phyloP scores from a whole-genome alignment of 1,140 invertebrate species.

The Wiebesia pumilae region DNA sequence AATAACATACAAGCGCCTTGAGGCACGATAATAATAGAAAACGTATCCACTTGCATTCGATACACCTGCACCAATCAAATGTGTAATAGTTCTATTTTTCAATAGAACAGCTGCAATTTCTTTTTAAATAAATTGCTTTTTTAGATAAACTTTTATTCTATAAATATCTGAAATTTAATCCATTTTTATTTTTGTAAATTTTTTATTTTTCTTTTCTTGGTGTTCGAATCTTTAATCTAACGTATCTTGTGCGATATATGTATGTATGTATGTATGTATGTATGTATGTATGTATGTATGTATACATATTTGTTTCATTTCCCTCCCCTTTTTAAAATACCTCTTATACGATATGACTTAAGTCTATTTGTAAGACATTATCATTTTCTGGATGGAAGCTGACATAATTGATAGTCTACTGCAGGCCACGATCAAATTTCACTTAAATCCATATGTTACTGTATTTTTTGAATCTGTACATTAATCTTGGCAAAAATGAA shows the following conservation, averaged over 20 bases:
- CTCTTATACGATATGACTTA: background rate
- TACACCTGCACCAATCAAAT: background rate
- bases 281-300: no score
- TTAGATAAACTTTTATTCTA: no score
- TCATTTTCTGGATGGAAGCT: background rate
- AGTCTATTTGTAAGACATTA: background rate
- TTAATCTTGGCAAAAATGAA: no score
- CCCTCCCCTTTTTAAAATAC: background rate
- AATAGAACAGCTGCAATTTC: background rate
- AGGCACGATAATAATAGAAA: background rate
- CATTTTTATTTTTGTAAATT: background rate
- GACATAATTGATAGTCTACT: background rate
- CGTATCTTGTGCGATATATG: no score
- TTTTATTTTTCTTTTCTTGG: background rate
- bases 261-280: no score
- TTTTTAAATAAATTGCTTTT: no score
- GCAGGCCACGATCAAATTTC: background rate
- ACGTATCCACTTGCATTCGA: background rate
- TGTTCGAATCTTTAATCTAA: background rate
- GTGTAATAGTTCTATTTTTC: background rate
- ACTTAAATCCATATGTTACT: background rate
- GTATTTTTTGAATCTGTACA: background rate
- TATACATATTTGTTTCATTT: background rate
- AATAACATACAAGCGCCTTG: no score
- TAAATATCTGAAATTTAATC: background rate